phyloP scores from a whole-genome alignment of 1,140 invertebrate species.

The Thaumatotibia leucotreta region DNA sequence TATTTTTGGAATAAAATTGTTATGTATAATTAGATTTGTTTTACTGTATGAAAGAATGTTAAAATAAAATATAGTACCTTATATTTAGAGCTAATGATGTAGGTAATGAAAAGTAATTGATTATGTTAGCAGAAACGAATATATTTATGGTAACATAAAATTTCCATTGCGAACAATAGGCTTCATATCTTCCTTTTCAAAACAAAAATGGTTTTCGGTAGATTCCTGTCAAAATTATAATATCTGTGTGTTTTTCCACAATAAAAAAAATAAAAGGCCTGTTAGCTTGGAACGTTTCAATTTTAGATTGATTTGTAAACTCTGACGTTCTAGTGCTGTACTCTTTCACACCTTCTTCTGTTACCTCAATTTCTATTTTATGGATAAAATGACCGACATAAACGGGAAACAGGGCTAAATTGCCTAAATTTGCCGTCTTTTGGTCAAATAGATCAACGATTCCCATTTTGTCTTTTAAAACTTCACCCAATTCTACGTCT shows the following conservation, averaged over 20 bases:
- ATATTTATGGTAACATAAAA: too few relatives aligned
- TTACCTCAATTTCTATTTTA: constrained; percentile 88
- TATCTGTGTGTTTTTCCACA: constrained; percentile 78
- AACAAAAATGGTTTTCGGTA: constrained; percentile 55
- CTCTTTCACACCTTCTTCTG: constrained; percentile 84
- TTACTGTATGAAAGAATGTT: too few relatives aligned
- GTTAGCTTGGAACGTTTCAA: constrained; percentile 78
- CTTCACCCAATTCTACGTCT: constrained; percentile 77
- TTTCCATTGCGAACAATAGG: too few relatives aligned
- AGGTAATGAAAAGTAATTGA: too few relatives aligned
- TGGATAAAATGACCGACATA: constrained; percentile 81
- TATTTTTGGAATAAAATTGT: too few relatives aligned
- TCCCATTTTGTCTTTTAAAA: constrained; percentile 78
- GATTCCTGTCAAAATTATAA: constrained; percentile 78
- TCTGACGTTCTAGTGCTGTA: constrained; percentile 79
- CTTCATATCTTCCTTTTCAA: too few relatives aligned
- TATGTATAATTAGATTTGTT: too few relatives aligned
- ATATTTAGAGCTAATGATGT: too few relatives aligned
- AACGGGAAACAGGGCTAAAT: constrained; percentile 46
- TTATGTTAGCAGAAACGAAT: too few relatives aligned
- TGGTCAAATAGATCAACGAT: constrained; percentile 82
- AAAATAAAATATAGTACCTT: too few relatives aligned
- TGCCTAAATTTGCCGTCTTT: constrained; percentile 72
- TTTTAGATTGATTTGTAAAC: constrained; percentile 76
- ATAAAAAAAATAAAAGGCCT: constrained; percentile 80